Conservation (phyloP, 2,888 invertebrate species). For the Volucella inflata region DNA sequence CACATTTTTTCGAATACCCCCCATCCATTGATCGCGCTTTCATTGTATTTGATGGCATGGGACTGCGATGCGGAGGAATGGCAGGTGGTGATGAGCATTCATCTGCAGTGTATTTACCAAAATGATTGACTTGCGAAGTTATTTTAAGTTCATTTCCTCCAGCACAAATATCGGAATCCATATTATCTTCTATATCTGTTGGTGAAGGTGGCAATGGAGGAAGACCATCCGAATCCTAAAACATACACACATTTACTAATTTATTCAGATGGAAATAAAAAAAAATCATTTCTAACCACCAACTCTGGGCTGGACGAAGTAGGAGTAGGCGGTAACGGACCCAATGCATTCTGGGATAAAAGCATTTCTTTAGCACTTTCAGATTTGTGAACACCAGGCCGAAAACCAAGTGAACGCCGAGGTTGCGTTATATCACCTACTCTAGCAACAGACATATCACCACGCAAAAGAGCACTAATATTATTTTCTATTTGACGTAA, state of each 20-base stretch:
- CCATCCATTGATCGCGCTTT: slow-evolving; percentile 95
- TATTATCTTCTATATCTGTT: slow-evolving; percentile 85
- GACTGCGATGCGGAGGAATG: slow-evolving; percentile 89
- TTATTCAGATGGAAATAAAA: slow-evolving; percentile 5
- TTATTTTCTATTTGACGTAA: slow-evolving; percentile 89
- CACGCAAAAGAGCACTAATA: slow-evolving; percentile 88
- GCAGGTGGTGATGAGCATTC: slow-evolving; percentile 85
- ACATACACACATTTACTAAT: slow-evolving; percentile 24
- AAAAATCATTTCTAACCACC: slow-evolving; percentile 76
- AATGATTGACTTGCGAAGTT: slow-evolving; percentile 60
- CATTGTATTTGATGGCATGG: slow-evolving; percentile 87
- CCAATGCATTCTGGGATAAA: slow-evolving; percentile 82
- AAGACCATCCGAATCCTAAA: slow-evolving; percentile 84
- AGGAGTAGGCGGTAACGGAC: slow-evolving; percentile 83
- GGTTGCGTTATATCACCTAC: slow-evolving; percentile 80
- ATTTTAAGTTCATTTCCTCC: slow-evolving; percentile 71
- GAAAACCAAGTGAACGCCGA: slow-evolving; percentile 83
- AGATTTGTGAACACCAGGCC: slow-evolving; percentile 89
- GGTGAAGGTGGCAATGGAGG: slow-evolving; percentile 93
- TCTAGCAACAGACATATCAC: slow-evolving; percentile 81
- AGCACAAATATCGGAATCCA: slow-evolving; percentile 63
- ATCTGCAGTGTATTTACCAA: slow-evolving; percentile 57
- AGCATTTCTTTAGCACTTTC: slow-evolving; percentile 90
- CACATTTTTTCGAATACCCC: slow-evolving; percentile 87
- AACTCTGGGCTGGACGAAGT: slow-evolving; percentile 79